Base-by-base conservation (phyloP, 2,888 invertebrate genomes). In the Acleris emargana region DNA sequence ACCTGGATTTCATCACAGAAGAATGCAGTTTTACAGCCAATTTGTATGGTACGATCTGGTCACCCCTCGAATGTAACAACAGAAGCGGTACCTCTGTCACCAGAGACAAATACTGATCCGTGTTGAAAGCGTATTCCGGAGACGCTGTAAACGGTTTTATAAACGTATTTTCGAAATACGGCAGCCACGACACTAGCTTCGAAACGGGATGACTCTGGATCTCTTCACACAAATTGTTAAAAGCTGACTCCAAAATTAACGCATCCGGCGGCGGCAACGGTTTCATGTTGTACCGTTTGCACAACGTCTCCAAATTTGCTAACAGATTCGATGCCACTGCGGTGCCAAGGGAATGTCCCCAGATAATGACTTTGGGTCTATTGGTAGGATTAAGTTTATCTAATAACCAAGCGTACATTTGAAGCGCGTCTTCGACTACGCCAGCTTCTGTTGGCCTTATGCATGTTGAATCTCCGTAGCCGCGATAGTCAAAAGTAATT, bases 311-410 rank as follows among this genome's bases (percentile, higher is more conserved):
- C 43, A 89, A 51, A 50, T 87, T 73, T 0, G 84, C 80, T 0
- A 80, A 75, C 71, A 88, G 69, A 66, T 88, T 85, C 0, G 88
- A 78, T 0, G 84, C 83, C 11, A 88, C 82, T 3, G 97, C 97
- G 55, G 95, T 94, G 0, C 95, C 94, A 68, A 99, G 93, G 0
- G 98, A 99, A 87, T 99, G 99, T 0, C 99, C 99, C 99, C 99
- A 99, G 1, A 99, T 93, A 72, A 96, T 94, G 17, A 99, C 90
- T 0, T 95, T 94, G 13, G 93, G 93, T 42, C 72, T 77, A 3
- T 74, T 59, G 0, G 64, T 64, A 2, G 42, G 7, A 16, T 74
- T 72, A 5, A 94, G 86, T 63, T 90, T 88, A 53, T 93, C 89
- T 53, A 94, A 80, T 1, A 98, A 91, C 95, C 97, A 98, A 69